Conservation (phyloP, 2,797 vertebrate genomes). For the Scyliorhinus canicula region DNA sequence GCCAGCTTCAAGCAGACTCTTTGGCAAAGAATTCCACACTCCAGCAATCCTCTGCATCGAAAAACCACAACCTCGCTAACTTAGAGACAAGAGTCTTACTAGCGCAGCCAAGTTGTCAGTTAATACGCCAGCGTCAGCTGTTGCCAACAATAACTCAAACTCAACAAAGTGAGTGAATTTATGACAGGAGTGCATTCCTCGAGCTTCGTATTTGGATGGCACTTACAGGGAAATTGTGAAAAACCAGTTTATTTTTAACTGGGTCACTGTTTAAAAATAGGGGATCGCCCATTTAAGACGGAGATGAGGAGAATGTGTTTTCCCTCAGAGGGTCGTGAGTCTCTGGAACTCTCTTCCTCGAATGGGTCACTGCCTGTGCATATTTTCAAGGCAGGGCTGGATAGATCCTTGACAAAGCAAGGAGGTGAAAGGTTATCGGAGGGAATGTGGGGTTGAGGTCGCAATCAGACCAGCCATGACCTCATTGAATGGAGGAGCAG, state of each 20-base stretch:
- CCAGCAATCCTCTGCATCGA: background rate
- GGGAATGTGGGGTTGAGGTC: too few relatives aligned
- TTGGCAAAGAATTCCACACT: background rate
- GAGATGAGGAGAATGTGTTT: too few relatives aligned
- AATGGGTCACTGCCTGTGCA: too few relatives aligned
- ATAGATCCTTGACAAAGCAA: too few relatives aligned
- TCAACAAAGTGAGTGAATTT: background rate
- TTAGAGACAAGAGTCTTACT: background rate
- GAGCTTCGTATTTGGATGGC: background rate
- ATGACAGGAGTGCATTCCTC: background rate
- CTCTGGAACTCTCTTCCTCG: too few relatives aligned
- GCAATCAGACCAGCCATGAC: too few relatives aligned
- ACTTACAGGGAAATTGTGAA: background rate
- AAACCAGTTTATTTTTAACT: background rate
- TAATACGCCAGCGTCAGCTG: background rate
- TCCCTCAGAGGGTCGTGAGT: too few relatives aligned
- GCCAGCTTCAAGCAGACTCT: background rate
- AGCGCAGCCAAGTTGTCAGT: constrained; percentile 18
- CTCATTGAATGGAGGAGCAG: too few relatives aligned
- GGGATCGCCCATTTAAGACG: too few relatives aligned
- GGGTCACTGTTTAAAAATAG: too few relatives aligned
- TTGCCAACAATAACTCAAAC: background rate
- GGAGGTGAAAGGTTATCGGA: too few relatives aligned
- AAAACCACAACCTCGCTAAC: background rate
- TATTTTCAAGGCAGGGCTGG: too few relatives aligned